Evolutionary conservation across 1,140 invertebrate species (phyloP).

Genomic region (Tachypleus tridentatus): DNA sequence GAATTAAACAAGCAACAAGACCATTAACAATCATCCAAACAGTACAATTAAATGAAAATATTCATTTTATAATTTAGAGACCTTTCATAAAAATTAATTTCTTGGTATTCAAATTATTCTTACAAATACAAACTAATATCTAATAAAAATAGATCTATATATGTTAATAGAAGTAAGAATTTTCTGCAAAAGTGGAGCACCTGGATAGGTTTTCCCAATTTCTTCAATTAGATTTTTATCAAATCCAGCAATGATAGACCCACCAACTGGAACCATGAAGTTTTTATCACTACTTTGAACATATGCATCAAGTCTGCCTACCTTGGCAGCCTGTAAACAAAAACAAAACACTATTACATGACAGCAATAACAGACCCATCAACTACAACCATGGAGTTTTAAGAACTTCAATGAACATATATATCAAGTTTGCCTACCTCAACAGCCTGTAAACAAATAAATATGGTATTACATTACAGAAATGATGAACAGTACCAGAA

Average conservation of each 20-base stretch:
- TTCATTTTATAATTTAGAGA: not conserved
- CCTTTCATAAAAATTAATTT: too few species aligned
- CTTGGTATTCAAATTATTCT: too few species aligned
- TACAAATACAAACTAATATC: not conserved
- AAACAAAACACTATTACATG: slow-evolving; percentile 3
- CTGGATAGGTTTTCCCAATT: slow-evolving; percentile 63
- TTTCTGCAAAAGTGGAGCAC: slow-evolving; percentile 30
- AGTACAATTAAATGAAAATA: not conserved
- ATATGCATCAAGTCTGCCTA: slow-evolving; percentile 61
- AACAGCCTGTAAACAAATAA: slow-evolving; percentile 26
- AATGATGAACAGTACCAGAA: too few species aligned
- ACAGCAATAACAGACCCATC: slow-evolving; percentile 42
- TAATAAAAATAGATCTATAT: slow-evolving; percentile 3
- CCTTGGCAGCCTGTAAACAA: slow-evolving; percentile 30
- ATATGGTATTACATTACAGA: not conserved
- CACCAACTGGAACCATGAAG: slow-evolving; percentile 76
- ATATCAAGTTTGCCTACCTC: slow-evolving; percentile 57
- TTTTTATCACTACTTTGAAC: slow-evolving; percentile 85
- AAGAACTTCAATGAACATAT: slow-evolving; percentile 78
- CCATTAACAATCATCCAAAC: slow-evolving; percentile 4
- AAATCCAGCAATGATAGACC: slow-evolving; percentile 64
- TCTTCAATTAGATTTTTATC: slow-evolving; percentile 49
- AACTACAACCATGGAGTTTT: slow-evolving; percentile 80
- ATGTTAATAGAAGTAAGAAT: not conserved
- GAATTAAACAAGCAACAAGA: not conserved